Evolutionary conservation across 1,140 invertebrate species (phyloP), one percentile per base, ranked within the genome.

Genomic region (Epicauta chinensis): DNA sequence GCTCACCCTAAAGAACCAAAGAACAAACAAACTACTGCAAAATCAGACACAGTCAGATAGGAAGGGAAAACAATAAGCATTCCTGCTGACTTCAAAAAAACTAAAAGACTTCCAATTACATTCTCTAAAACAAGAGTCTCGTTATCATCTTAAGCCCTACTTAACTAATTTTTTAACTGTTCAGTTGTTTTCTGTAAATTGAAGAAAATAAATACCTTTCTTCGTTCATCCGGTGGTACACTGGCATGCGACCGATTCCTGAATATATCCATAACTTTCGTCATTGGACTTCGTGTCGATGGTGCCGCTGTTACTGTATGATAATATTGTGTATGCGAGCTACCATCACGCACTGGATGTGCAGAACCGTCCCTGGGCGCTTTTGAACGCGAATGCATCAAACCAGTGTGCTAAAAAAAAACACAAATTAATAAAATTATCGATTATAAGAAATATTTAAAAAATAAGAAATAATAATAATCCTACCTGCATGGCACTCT

Each of bases 251-350:
- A 85, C 55, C 89, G 77, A 64, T 87, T 83, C 36, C 89, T 78
- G 66, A 93, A 92, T 59, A 93, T 83, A 70, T 93, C 88, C 80
- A 92, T 92, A 35, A 93, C 87, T 77, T 91, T 92, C 48, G 83
- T 84, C 68, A 90, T 87, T 6, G 87, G 82, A 60, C 85, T 87
- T n/a, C 73, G 65, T 38, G 73, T 75, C 0, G 71, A 64, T 3
- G 73, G 70, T 34, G 74, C 79, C 10, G 76, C 76, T n/a, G 80
- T 81, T 32, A 83, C 74, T 13, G 81, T 83, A 60, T 83, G 81
- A 61, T 82, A 82, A 65, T 83, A 83, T 75, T 81, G 68, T 15
- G 75, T 78, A 69, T 83, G 79, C 2, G 80, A 79, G 16, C 77
- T 79, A 38, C 80, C 80, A 65, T 82, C 80, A 59, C 67, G 52